Evolutionary conservation across 2,888 invertebrate genomes (phyloP), one percentile per base, ranked within the genome.

Genomic region (Cotesia congregata): DNA sequence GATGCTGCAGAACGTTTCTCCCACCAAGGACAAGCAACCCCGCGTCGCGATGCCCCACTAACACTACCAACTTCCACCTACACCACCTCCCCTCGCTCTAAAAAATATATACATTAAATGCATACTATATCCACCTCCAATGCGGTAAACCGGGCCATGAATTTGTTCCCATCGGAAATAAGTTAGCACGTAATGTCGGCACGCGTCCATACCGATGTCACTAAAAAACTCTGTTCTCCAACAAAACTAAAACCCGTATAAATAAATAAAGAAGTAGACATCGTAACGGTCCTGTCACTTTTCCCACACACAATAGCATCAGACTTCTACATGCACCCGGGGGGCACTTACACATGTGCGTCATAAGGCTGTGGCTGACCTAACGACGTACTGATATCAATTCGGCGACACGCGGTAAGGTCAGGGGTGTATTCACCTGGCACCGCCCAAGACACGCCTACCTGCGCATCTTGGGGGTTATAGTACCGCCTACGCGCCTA

Each of bases 401-500:
- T 86, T 82, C 77, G 82, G 80, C 76, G 85, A 82, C 83, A 85
- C 83, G 83, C 84, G 78, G 78, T 80, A 83, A 84, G 87, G 86
- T 86, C 86, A 86, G 86, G 83, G 85, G 85, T 85, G 82, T 83
- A 84, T 83, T 85, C 85, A 88, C 87, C 87, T 88, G 87, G 88
- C 86, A 80, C 88, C 88, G 88, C 88, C 89, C 88, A 74, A 85
- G 89, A 86, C 87, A 88, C 89, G 89, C 89, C 89, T 86, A 89
- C 87, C 88, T 87, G 88, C 86, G 86, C 87, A 86, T 86, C 84
- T 80, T 80, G 75, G 71, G 80, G 79, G 78, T 80, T 78, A 72
- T 80, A 84, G 88, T 80, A 83, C 86, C 88, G 88, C 88, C 88
- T 88, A 88, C 87, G 85, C 82, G 83, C 64, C 78, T 75, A 69